Evolutionary conservation across 2,113 vertebrate species (phyloP), one percentile per base, ranked within the genome.

Genomic region (Malaclemys terrapin): DNA sequence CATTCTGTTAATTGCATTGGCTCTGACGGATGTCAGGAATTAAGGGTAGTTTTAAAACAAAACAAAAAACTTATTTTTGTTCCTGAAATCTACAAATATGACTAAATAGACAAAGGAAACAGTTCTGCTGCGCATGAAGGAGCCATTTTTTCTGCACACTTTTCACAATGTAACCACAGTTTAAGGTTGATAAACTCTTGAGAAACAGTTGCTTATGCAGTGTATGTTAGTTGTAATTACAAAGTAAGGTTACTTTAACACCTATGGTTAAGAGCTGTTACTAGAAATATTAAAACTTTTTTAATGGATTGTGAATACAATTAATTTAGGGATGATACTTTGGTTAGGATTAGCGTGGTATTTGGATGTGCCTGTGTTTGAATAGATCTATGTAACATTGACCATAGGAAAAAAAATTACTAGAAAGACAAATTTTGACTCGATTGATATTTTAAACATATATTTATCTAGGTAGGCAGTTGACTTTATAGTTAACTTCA

Each of bases 11-110:
- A 78, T 89, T 85, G 82, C 76, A 87, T 69, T 95, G 85, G 80
- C 50, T 95, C 87, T 85, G 84, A 8, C 84, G 93, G 84, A 88
- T 93, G 78, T 93, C 76, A 88, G 92, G 92, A 96, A 92, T 94
- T 88, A 90, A 93, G 84, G 65, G 54, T 75, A 84, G 50, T 87
- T 38, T 89, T 47, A 82, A 93, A 92, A 80, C 69, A 88, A 75
- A 78, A 87, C 27, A 91, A 62, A 62, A 25, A 12, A 24, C 31
- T 35, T 27, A 20, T 38, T 38, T 42, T 47, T 2, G 27, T 54
- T 24, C n/a, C 27, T 38, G 29, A 83, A 52, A 19, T 80, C 56
- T 62, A 25, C 47, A 86, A 25, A 19, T 79, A 49, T 69, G 52
- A 10, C 52, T 82, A 49, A 27, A 50, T 56, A 78, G 45, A 81